Conservation (phyloP, 2,113 vertebrate genomes). For the Scopus umbretta region DNA sequence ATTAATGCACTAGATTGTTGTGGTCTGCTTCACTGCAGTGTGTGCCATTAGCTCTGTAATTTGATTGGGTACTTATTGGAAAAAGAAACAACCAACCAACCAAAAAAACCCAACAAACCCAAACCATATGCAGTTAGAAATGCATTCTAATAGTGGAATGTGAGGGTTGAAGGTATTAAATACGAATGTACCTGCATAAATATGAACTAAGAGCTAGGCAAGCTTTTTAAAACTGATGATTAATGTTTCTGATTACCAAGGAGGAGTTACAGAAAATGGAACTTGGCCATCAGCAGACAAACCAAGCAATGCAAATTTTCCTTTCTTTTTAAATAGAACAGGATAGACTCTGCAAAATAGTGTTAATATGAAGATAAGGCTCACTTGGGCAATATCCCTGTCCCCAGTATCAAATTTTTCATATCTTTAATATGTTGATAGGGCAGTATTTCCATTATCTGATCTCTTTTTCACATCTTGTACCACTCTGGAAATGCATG, state of each 20-base stretch:
- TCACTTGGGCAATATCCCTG: not conserved
- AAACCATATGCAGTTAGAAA: not conserved
- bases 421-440: not conserved
- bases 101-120: too few species aligned
- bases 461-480: not conserved
- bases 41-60: not conserved
- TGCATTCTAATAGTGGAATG: not conserved
- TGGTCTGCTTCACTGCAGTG: not conserved
- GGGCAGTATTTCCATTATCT: not conserved
- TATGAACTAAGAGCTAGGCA: not conserved
- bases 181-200: not conserved
- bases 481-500: not conserved
- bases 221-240: not conserved
- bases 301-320: not conserved
- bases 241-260: not conserved
- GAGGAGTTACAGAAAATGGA: not conserved
- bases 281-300: not conserved
- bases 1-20: not conserved
- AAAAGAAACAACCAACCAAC: too few species aligned
- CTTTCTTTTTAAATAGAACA: not conserved
- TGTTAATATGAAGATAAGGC: not conserved
- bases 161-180: not conserved
- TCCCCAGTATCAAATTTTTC: not conserved
- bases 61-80: too few species aligned
- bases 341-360: not conserved